These are phyloP conservation scores for Microctenopoma steveboyesi DNA, from an alignment of 2,797 vertebrate species.

Conservation along the genomic window DNA sequence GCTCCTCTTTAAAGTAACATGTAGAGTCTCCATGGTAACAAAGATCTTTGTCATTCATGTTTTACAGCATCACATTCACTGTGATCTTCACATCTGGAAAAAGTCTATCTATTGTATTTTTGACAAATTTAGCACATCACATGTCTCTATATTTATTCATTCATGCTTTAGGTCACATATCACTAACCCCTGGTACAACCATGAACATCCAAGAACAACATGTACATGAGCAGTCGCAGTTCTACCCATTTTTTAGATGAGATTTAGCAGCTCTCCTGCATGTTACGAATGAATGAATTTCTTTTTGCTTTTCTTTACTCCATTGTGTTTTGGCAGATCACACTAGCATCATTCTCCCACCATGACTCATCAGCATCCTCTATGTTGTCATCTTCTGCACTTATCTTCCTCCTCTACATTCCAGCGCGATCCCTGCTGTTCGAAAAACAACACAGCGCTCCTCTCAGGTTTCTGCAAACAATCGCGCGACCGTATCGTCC, in stretches of 20 bases:
- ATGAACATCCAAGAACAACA: constrained; percentile 5
- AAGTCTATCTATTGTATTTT: too few relatives aligned
- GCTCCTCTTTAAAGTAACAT: too few relatives aligned
- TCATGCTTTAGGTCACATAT: background rate
- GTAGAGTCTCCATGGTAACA: too few relatives aligned
- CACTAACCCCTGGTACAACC: too few relatives aligned
- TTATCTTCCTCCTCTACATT: constrained; percentile 46
- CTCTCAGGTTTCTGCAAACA: constrained; percentile 39
- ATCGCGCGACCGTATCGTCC: constrained; percentile 8
- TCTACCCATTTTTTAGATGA: background rate
- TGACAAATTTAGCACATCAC: too few relatives aligned
- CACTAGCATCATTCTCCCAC: constrained; percentile 40
- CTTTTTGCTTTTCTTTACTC: constrained; percentile 14
- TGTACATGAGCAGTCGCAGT: constrained; percentile 1
- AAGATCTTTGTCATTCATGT: too few relatives aligned
- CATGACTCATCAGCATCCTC: constrained; percentile 57
- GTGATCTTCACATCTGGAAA: background rate
- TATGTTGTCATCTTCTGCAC: constrained; percentile 41
- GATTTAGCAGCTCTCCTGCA: constrained; percentile 21
- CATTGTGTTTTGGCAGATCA: constrained; percentile 41
- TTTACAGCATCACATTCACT: too few relatives aligned
- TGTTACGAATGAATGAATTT: constrained; percentile 15
- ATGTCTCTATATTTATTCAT: too few relatives aligned
- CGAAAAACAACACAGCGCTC: constrained; percentile 25
- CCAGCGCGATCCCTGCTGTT: constrained; percentile 47